phyloP scores from a whole-genome alignment of 2,888 invertebrate species.

The Dicranocentrus wangi region DNA sequence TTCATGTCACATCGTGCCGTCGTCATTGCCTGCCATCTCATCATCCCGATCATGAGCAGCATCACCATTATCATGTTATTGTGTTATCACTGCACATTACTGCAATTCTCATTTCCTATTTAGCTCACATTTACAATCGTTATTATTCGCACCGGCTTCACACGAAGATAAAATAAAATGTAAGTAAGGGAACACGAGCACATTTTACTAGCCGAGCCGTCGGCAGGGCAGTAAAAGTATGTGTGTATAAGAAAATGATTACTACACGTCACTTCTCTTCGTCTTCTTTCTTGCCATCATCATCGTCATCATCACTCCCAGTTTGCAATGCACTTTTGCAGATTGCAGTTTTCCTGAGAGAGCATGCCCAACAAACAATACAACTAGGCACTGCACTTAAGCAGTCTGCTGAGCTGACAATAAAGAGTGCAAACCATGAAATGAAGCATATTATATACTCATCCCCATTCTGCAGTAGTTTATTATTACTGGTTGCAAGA shows the following conservation, averaged over 20 bases:
- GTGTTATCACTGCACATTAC: slow-evolving; percentile 21
- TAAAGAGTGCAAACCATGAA: too few species aligned
- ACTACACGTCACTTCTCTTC: too few species aligned
- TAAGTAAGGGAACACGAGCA: not conserved
- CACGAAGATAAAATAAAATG: slow-evolving; percentile 2
- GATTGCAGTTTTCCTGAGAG: too few species aligned
- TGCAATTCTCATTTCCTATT: slow-evolving; percentile 18
- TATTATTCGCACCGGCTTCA: slow-evolving; percentile 20
- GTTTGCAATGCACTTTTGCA: not conserved
- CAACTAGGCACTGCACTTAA: too few species aligned
- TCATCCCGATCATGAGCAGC: not conserved
- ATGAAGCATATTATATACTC: too few species aligned
- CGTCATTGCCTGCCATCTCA: slow-evolving; percentile 1
- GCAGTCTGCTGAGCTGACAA: too few species aligned
- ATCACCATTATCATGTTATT: slow-evolving; percentile 3
- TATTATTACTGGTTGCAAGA: too few species aligned
- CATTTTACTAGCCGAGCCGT: too few species aligned
- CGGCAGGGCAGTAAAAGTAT: too few species aligned
- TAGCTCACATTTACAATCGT: slow-evolving; percentile 23
- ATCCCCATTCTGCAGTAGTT: too few species aligned
- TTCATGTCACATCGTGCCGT: slow-evolving; percentile 22
- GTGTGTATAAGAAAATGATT: too few species aligned
- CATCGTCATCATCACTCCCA: not conserved
- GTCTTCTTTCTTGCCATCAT: not conserved
- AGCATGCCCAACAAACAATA: too few species aligned